Conservation (phyloP, 1,140 invertebrate genomes). For the Pseudomyrmex cubaensis region DNA sequence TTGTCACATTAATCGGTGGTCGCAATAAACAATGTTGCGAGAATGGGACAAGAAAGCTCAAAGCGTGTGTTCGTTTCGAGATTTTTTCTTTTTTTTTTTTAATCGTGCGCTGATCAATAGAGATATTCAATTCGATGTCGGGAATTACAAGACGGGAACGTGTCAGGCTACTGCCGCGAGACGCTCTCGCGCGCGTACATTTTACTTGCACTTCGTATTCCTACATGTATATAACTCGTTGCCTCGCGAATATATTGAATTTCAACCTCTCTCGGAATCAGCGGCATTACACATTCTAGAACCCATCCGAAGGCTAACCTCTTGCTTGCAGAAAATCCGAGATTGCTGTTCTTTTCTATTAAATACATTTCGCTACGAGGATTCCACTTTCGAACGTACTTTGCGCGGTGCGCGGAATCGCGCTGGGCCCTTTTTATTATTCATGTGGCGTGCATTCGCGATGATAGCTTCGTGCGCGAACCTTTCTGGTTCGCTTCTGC, state of each 20-base stretch:
- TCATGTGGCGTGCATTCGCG: conserved; percentile 11
- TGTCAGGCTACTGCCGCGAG: conserved; percentile 43
- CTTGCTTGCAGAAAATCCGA: conserved; percentile 49
- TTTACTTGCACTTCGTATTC: conserved; percentile 33
- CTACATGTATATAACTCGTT: conserved; percentile 37
- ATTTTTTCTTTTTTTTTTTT: conserved; percentile 3
- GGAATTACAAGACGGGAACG: conserved; percentile 3
- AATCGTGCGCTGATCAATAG: not conserved
- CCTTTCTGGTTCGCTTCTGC: not conserved
- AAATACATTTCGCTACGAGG: conserved; percentile 40
- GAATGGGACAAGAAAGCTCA: not conserved
- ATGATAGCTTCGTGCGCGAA: conserved; percentile 20
- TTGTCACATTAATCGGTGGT: not conserved
- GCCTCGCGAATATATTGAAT: conserved; percentile 50
- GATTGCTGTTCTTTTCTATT: conserved; percentile 51
- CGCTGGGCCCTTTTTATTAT: conserved; percentile 29
- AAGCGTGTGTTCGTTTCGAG: not conserved
- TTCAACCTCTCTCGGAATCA: conserved; percentile 39
- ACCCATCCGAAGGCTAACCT: conserved; percentile 39
- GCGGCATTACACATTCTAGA: conserved; percentile 46
- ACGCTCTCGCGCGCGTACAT: conserved; percentile 14
- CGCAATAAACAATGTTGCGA: conserved; percentile 19
- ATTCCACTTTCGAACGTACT: conserved; percentile 14
- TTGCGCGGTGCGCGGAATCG: not conserved
- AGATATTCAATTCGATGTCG: conserved; percentile 45